Percentiles rank a stretch among this genome's conserved stretches.
These are phyloP conservation scores for Rhabdophis nuchalis DNA, from an alignment of 2,797 vertebrate species.

Conservation along the genomic window DNA sequence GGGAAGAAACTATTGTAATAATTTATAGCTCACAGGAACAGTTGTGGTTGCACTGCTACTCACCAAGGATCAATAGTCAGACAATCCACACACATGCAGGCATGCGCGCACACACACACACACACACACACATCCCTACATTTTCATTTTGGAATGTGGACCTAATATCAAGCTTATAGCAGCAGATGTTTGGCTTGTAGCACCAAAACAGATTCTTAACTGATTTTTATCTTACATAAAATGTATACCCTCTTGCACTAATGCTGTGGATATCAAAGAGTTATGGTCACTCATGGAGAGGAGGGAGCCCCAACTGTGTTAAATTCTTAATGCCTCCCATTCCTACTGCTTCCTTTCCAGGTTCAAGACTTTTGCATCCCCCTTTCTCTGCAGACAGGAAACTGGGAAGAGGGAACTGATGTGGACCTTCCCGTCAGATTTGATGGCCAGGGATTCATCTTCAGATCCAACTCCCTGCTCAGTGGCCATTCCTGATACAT, in stretches of 20 bases:
- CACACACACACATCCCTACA: background rate
- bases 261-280: background rate
- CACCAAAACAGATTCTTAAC: background rate
- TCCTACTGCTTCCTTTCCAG: background rate
- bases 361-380: background rate
- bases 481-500: background rate
- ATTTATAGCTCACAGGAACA: background rate
- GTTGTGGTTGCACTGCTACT: background rate
- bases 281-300: background rate
- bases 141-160: background rate
- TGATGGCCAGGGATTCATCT: background rate
- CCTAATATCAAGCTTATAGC: background rate
- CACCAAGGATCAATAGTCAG: background rate
- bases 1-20: background rate
- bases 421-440: background rate
- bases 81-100: too few species aligned
- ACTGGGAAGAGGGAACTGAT: background rate
- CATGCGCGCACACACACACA: too few species aligned
- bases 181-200: background rate
- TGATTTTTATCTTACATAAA: background rate
- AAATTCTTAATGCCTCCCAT: background rate
- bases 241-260: background rate
- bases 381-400: background rate
- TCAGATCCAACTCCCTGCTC: background rate
- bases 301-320: background rate